Conservation (phyloP, 2,113 vertebrate genomes). For the Phasianus colchicus region DNA sequence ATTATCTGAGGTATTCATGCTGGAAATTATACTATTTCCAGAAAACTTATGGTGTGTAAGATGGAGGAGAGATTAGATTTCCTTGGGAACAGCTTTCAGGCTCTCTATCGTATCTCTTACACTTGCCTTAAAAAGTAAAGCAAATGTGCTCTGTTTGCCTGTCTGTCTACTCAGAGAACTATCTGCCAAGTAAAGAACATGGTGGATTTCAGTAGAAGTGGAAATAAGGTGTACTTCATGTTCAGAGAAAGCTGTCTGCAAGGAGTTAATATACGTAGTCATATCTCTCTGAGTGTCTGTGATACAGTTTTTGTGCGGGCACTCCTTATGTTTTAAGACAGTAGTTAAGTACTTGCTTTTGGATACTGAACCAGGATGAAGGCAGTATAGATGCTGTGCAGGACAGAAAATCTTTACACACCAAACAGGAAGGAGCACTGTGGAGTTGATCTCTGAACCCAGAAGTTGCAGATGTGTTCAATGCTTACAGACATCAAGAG, state of each 20-base stretch:
- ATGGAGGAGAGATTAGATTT: background rate
- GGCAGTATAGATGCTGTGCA: background rate
- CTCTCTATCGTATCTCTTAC: background rate
- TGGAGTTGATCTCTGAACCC: background rate
- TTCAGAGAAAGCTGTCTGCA: background rate
- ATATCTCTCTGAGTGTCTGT: background rate
- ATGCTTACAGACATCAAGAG: background rate
- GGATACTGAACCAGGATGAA: background rate
- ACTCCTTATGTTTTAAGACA: fast-evolving
- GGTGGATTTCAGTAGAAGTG: background rate
- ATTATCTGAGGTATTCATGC: background rate
- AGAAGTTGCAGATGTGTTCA: background rate
- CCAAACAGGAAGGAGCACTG: background rate
- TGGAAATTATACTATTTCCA: background rate
- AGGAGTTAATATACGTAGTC: background rate
- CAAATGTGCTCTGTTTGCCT: background rate
- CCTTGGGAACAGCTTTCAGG: background rate
- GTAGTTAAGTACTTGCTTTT: background rate
- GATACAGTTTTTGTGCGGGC: background rate
- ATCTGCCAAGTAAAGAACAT: background rate
- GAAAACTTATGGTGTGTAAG: background rate
- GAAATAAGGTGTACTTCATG: fast-evolving
- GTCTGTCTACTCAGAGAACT: background rate
- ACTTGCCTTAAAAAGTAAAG: background rate
- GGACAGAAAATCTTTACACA: background rate